A percentile compares a stretch with the other conserved stretches of the same genome.
These are phyloP conservation scores for Chrysogorgia sp. DNA, from an alignment of 92 coral and sea anemone genomes.

Conservation along the genomic window DNA sequence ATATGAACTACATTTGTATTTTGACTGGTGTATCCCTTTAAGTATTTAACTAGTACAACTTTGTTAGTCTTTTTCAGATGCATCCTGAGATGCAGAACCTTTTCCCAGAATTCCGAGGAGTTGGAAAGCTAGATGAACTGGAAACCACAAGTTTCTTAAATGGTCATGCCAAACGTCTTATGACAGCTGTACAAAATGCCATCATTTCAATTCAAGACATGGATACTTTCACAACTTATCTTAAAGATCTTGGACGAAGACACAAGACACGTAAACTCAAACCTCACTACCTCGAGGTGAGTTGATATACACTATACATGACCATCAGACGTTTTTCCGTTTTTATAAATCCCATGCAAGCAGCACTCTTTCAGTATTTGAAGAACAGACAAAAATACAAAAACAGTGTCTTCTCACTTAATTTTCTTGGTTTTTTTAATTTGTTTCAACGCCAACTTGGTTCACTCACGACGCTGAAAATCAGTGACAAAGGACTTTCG, in stretches of 20 bases:
- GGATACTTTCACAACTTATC: constrained; percentile 69
- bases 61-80: constrained; percentile 67
- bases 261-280: constrained; percentile 76
- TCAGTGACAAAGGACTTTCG: too few species aligned
- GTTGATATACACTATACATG: not conserved
- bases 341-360: too few species aligned
- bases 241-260: constrained; percentile 84
- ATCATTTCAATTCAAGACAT: constrained; percentile 75
- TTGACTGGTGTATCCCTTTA: too few species aligned
- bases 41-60: not conserved
- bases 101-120: constrained; percentile 81
- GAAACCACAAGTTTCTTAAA: constrained; percentile 66
- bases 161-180: constrained; percentile 83
- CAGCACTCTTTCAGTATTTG: too few species aligned
- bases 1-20: too few species aligned
- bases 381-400: too few species aligned
- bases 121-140: constrained; percentile 56
- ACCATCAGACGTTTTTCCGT: too few species aligned
- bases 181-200: constrained; percentile 89
- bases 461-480: too few species aligned
- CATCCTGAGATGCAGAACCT: constrained; percentile 77
- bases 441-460: too few species aligned
- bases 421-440: too few species aligned
- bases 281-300: constrained; percentile 77
- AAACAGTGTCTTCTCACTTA: too few species aligned